These are phyloP conservation scores for Diachasmimorpha longicaudata DNA, from an alignment of 1,140 invertebrate species.

Conservation along the genomic window DNA sequence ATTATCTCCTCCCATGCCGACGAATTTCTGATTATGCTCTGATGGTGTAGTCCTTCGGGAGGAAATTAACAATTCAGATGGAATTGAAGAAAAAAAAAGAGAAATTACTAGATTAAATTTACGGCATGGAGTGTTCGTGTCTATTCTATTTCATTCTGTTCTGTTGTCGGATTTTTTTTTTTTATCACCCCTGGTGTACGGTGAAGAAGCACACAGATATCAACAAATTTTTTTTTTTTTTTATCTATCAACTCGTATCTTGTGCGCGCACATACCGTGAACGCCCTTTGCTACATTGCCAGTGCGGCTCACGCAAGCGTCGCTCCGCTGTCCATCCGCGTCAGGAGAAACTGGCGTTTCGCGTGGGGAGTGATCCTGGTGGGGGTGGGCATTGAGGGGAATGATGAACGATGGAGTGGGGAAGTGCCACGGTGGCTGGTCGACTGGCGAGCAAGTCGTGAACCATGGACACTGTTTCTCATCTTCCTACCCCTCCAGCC, in stretches of 20 bases:
- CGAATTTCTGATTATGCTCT: too few species aligned
- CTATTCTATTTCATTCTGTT: too few species aligned
- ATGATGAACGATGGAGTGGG: neutral
- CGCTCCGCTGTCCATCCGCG: neutral
- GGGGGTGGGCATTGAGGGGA: neutral
- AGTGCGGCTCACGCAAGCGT: conserved; percentile 30
- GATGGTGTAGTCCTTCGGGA: too few species aligned
- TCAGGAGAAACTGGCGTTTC: neutral
- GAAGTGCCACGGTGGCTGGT: conserved; percentile 55
- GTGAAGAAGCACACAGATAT: neutral
- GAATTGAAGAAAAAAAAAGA: too few species aligned
- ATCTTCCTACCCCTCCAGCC: conserved; percentile 28
- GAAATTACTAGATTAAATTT: too few species aligned
- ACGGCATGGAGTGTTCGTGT: too few species aligned
- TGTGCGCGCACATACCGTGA: conserved; percentile 25
- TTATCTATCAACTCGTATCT: neutral
- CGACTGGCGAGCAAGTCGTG: conserved; percentile 53
- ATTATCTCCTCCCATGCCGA: too few species aligned
- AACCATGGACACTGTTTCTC: conserved; percentile 40
- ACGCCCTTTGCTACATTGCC: conserved; percentile 38
- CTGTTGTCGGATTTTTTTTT: neutral
- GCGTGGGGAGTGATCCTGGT: neutral
- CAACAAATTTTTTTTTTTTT: conserved; percentile 1
- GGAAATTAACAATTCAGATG: too few species aligned
- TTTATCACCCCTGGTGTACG: neutral